Evolutionary conservation across 1,140 invertebrate genomes (phyloP).

Genomic region (Pinna nobilis): DNA sequence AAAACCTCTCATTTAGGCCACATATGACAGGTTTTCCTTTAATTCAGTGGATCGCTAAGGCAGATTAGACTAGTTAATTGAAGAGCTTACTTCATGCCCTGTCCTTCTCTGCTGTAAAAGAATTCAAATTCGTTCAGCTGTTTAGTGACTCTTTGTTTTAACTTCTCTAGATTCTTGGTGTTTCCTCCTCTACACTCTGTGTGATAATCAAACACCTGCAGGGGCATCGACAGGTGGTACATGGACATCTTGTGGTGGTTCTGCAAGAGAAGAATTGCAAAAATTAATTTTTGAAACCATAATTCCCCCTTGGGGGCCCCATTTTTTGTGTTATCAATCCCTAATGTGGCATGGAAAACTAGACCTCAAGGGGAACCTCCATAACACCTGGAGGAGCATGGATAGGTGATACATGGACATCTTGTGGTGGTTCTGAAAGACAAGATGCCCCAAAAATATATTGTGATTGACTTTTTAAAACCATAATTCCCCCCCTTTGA

Average conservation of each 20-base stretch:
- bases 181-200: conserved; percentile 89
- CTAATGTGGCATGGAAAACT: too few relatives aligned
- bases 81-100: neutral
- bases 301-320: neutral
- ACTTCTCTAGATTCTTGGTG: conserved; percentile 83
- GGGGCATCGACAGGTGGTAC: conserved; percentile 83
- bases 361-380: too few relatives aligned
- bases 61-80: too few relatives aligned
- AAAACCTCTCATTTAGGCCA: too few relatives aligned
- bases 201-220: conserved; percentile 94
- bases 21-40: neutral
- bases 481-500: neutral
- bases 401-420: conserved; percentile 82
- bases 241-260: conserved; percentile 88
- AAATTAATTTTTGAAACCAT: neutral
- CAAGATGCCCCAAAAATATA: neutral
- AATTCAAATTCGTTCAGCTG: conserved; percentile 83
- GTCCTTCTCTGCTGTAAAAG: conserved; percentile 79
- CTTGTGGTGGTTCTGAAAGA: conserved; percentile 86
- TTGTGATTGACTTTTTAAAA: too few relatives aligned
- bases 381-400: conserved; percentile 89
- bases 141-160: conserved; percentile 85
- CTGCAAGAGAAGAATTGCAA: conserved; percentile 72
- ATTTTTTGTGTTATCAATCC: too few relatives aligned
- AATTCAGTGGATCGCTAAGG: too few relatives aligned